Evolutionary conservation across 2,797 vertebrate species (phyloP).

Genomic region (Diplodus puntazzo): DNA sequence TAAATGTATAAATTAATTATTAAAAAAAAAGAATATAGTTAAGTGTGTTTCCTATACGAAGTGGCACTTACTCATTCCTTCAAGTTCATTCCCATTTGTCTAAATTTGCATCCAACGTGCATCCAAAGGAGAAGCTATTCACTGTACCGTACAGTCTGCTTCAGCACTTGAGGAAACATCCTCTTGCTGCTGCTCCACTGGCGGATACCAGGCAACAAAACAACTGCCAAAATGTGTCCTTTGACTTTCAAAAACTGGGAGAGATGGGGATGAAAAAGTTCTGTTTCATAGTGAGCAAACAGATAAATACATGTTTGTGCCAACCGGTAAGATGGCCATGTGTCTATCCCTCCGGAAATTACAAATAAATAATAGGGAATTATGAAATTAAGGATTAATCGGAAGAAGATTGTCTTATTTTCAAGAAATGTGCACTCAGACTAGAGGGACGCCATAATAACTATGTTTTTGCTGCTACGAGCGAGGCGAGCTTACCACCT

Average conservation of each 20-base stretch:
- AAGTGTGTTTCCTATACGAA: neutral
- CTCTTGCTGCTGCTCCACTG: neutral
- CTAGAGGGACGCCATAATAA: neutral
- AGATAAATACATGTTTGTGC: slow-evolving; percentile 35
- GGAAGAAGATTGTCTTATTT: neutral
- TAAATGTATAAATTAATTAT: neutral
- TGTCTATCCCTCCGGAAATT: slow-evolving; percentile 8
- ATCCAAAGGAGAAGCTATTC: neutral
- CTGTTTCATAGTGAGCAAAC: neutral
- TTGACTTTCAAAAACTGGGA: neutral
- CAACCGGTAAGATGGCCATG: slow-evolving; percentile 9
- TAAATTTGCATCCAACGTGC: neutral
- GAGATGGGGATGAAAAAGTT: slow-evolving; percentile 15
- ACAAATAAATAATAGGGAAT: no score
- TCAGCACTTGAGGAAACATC: neutral
- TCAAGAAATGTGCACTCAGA: neutral
- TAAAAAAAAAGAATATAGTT: neutral
- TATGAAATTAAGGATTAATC: no score
- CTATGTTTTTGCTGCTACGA: neutral
- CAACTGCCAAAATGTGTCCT: neutral
- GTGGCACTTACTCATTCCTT: neutral
- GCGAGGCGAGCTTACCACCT: neutral
- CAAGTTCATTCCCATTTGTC: neutral
- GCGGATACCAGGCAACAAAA: slow-evolving; percentile 18
- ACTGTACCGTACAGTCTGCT: neutral